Evolutionary conservation across 1,140 invertebrate genomes (phyloP), one percentile per base, ranked within the genome.

Genomic region (Anadara kagoshimensis): DNA sequence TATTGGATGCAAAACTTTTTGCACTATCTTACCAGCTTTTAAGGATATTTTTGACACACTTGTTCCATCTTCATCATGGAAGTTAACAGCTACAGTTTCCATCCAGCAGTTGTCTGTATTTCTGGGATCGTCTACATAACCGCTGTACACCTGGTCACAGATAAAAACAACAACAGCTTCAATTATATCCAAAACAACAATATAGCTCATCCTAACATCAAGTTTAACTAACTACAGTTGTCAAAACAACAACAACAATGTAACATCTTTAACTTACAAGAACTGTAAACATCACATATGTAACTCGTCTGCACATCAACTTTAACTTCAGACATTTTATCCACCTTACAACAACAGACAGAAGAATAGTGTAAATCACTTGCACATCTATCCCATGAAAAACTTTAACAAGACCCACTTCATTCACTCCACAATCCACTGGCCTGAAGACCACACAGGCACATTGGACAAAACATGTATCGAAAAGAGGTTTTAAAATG

Each of bases 1-100:
- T 56, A 8, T 56, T 18, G 53, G 20, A 56, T 12, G 7, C 53
- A 56, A 56, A 12, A 10, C 8, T 24, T 14, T 41, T 18, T 16
- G 16, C 29, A 7, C 16, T 44, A 68, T 36, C 65, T 72, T 69
- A 89, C 97, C 97, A 56, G 97, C 96, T 72, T 92, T 88, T 22
- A 99, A 89, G 22, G 92, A 85, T 57, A 98, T 88, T 51, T 91
- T 90, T 18, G 57, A 93, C 45, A 95, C 91, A 73, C 90, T 86
- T 5, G 86, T 88, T 1, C 93, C 94, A 67, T 89, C 88, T 11
- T 94, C 92, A 85, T 98, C 97, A 88, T 99, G 97, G 86, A 97
- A 98, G 90, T 97, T 97, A 20, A 93, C 91, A 10, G 95, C 97
- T 26, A 94, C 91, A 1, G 89, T 90, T 76, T 90, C 89, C 85